Evolutionary conservation across 2,797 vertebrate species (phyloP).

Genomic region (Acipenser oxyrinchus): DNA sequence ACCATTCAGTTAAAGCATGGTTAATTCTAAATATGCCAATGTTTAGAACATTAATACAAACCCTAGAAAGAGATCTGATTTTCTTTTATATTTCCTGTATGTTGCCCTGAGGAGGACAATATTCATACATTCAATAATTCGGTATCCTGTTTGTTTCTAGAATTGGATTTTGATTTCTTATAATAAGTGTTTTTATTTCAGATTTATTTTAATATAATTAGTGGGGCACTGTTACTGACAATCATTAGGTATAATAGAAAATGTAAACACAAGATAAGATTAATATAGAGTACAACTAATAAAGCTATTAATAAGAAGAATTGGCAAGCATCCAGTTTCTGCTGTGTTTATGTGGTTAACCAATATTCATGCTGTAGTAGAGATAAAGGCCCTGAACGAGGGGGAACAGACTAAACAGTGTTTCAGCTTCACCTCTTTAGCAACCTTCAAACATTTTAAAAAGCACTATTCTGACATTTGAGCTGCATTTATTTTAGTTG

Average conservation of each 20-base stretch:
- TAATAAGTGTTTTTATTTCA: neutral
- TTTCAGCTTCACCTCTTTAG: too few species aligned
- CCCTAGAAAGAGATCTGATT: too few species aligned
- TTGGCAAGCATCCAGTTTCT: conserved; percentile 2
- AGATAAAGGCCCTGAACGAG: conserved; percentile 10
- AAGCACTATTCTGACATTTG: too few species aligned
- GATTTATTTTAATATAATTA: neutral
- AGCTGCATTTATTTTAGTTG: too few species aligned
- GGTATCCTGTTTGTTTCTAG: too few species aligned
- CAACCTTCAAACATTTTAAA: too few species aligned
- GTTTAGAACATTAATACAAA: too few species aligned
- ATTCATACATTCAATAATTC: too few species aligned
- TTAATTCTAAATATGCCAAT: too few species aligned
- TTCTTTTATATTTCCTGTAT: too few species aligned
- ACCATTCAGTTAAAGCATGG: too few species aligned
- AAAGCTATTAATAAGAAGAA: neutral
- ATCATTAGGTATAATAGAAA: neutral
- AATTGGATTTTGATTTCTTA: neutral
- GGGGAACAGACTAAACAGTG: conserved; percentile 8
- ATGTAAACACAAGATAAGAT: neutral
- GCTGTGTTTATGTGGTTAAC: conserved; percentile 32
- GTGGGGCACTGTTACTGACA: neutral
- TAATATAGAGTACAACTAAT: neutral
- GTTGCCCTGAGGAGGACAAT: too few species aligned
- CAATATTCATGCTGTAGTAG: conserved; percentile 28